Conservation (phyloP, 64 coral and sea anemone species). For the Trachythela sp. region DNA sequence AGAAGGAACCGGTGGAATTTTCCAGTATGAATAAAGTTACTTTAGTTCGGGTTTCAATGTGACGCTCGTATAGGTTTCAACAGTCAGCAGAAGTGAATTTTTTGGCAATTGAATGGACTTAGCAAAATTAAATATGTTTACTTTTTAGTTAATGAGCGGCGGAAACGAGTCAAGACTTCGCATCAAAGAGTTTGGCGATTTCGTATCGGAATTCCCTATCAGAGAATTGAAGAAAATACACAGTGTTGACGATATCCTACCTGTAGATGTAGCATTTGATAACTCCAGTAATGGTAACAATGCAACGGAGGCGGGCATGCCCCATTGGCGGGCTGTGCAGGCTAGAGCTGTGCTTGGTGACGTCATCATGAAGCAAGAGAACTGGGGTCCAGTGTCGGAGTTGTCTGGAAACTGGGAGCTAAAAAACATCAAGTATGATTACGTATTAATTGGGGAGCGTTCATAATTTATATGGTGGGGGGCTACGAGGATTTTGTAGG, state of each 20-base stretch:
- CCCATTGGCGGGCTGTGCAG: not conserved
- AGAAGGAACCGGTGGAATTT: too few relatives aligned
- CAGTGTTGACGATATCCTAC: not conserved
- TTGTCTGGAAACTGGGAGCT: not conserved
- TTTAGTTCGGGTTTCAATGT: too few relatives aligned
- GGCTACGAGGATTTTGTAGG: too few relatives aligned
- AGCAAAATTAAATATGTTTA: not conserved
- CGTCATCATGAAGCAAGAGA: not conserved
- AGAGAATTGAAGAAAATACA: not conserved
- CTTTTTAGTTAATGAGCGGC: not conserved
- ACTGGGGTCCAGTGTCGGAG: constrained; percentile 27
- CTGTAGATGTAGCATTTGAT: not conserved
- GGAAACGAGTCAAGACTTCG: not conserved
- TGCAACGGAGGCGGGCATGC: not conserved
- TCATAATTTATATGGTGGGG: too few relatives aligned
- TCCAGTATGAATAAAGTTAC: too few relatives aligned
- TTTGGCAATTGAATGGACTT: not conserved
- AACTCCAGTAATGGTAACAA: not conserved
- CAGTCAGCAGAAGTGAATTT: not conserved
- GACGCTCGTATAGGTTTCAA: too few relatives aligned
- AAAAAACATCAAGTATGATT: constrained; percentile 10
- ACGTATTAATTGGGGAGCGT: too few relatives aligned
- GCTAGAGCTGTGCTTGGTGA: not conserved
- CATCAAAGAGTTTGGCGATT: not conserved
- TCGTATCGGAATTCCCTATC: not conserved